Conservation (phyloP, 2,888 invertebrate species). For the Drosophila acutilabella region DNA sequence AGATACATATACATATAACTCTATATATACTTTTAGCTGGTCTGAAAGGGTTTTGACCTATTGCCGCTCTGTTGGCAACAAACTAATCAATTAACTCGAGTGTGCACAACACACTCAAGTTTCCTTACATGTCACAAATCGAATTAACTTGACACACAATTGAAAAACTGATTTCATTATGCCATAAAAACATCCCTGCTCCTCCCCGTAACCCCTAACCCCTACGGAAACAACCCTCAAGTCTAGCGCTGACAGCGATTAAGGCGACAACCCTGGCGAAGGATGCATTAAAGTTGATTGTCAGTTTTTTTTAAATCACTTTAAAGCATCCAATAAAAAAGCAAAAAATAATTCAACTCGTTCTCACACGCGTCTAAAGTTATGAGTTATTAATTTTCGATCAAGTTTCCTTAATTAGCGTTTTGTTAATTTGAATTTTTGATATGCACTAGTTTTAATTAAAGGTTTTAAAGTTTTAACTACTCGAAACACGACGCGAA, state of each 20-base stretch:
- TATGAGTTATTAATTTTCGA: not conserved
- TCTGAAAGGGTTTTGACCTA: slow-evolving; percentile 37
- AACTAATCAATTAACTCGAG: slow-evolving; percentile 78
- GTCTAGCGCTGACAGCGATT: slow-evolving; percentile 10
- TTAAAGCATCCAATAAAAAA: not conserved
- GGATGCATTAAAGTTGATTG: slow-evolving; percentile 3
- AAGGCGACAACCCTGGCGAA: slow-evolving; percentile 7
- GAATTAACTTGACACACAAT: slow-evolving; percentile 68
- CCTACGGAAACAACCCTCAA: slow-evolving; percentile 3
- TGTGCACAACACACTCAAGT: slow-evolving; percentile 41
- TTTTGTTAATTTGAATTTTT: slow-evolving; percentile 28
- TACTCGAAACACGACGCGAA: slow-evolving; percentile 26
- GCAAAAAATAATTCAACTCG: not conserved
- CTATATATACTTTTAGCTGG: not conserved
- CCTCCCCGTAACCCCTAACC: too few relatives aligned
- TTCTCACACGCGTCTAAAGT: slow-evolving; percentile 22
- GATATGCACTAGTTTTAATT: slow-evolving; percentile 13
- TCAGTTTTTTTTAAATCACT: not conserved
- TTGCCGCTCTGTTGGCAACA: slow-evolving; percentile 39
- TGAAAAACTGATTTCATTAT: slow-evolving; percentile 66
- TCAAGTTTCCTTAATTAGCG: slow-evolving; percentile 8
- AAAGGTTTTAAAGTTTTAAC: not conserved
- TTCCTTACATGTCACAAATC: slow-evolving; percentile 56
- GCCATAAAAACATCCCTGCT: slow-evolving; percentile 15
- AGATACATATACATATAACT: not conserved